Conservation (phyloP, 2,797 vertebrate genomes). For the Graptemys geographica region DNA sequence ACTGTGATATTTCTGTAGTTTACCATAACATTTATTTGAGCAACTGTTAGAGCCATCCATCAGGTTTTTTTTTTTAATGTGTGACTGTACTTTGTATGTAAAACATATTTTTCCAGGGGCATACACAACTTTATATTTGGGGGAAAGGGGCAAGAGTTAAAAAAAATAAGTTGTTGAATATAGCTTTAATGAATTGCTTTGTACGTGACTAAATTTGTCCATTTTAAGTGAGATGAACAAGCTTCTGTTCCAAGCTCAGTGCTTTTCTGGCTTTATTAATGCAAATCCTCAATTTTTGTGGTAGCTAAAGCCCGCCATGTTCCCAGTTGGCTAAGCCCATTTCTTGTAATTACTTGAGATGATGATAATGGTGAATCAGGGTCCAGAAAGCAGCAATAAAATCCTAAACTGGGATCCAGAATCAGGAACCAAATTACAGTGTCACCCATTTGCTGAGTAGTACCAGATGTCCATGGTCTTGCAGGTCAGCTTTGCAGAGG, state of each 20-base stretch:
- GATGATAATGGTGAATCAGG: background rate
- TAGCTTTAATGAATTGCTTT: background rate
- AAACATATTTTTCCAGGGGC: background rate
- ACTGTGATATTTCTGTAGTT: background rate
- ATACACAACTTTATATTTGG: background rate
- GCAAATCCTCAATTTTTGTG: background rate
- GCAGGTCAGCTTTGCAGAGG: background rate
- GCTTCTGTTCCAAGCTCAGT: background rate
- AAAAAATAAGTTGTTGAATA: background rate
- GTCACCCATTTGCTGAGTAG: background rate
- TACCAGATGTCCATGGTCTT: background rate
- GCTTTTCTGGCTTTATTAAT: background rate
- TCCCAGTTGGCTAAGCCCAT: background rate
- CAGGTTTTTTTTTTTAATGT: background rate
- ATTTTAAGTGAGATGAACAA: background rate
- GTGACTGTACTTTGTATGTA: background rate
- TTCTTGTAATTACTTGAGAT: background rate
- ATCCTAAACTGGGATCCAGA: background rate
- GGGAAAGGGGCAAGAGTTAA: no score
- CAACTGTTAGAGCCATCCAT: background rate
- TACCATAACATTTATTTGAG: background rate
- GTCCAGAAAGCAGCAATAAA: background rate
- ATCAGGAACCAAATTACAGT: background rate
- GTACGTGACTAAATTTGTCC: background rate
- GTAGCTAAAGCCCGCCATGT: background rate